Evolutionary conservation across 2,888 invertebrate genomes (phyloP).

Genomic region (Pammene aurita): DNA sequence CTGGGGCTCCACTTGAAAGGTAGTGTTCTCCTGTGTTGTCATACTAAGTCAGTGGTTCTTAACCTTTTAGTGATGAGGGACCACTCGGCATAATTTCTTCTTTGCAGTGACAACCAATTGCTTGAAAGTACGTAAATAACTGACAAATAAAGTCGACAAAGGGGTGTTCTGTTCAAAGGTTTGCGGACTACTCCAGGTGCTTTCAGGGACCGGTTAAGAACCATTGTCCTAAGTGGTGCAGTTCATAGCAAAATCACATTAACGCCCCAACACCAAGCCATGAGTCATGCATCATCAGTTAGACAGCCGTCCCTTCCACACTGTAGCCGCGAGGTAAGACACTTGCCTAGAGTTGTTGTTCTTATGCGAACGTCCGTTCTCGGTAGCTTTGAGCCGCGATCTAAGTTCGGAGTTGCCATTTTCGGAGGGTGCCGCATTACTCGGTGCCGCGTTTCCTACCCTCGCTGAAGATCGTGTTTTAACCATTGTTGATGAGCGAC

Average conservation of each 20-base stretch:
- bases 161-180: too few relatives aligned
- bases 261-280: conserved; percentile 59
- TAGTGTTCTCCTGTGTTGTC: not conserved
- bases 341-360: conserved; percentile 77
- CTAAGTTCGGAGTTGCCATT: conserved; percentile 78
- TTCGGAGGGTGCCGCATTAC: conserved; percentile 63
- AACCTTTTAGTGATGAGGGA: too few relatives aligned
- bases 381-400: conserved; percentile 72
- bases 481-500: conserved; percentile 82
- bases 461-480: conserved; percentile 83
- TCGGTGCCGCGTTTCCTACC: conserved; percentile 74
- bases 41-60: not conserved
- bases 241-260: conserved; percentile 43
- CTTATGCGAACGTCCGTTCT: conserved; percentile 75
- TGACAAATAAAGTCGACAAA: too few relatives aligned
- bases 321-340: conserved; percentile 57
- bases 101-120: too few relatives aligned
- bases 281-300: conserved; percentile 52
- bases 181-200: too few relatives aligned
- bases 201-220: too few relatives aligned
- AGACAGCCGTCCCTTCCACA: conserved; percentile 16
- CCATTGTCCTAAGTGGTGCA: conserved; percentile 20
- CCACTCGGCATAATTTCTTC: too few relatives aligned
- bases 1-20: not conserved
- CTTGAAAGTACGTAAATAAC: too few relatives aligned